Conservation (phyloP, 1,140 invertebrate genomes). For the Bombus superbus region DNA sequence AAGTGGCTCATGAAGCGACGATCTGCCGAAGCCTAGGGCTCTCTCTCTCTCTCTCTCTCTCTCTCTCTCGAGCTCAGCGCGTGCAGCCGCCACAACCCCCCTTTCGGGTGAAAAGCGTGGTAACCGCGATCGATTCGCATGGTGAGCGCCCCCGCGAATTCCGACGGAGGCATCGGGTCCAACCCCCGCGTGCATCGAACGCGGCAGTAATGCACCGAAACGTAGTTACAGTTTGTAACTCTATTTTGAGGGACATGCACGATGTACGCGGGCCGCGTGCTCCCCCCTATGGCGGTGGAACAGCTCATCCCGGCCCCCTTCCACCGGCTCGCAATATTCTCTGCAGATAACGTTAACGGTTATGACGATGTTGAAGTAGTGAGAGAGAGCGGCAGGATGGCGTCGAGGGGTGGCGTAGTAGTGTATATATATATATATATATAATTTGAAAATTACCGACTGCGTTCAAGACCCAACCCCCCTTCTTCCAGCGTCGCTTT, state of each 20-base stretch:
- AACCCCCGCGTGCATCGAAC: slow-evolving; percentile 55
- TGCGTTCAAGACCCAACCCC: too few species aligned
- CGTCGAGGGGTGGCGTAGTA: slow-evolving; percentile 12
- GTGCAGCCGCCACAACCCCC: background rate
- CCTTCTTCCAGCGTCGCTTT: slow-evolving; percentile 34
- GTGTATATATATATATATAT: slow-evolving; percentile 12
- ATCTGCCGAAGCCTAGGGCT: slow-evolving; percentile 27
- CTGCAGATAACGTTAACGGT: slow-evolving; percentile 62
- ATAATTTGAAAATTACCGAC: slow-evolving; percentile 50
- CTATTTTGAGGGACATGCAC: slow-evolving; percentile 77
- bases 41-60: background rate
- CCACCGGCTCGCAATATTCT: slow-evolving; percentile 71
- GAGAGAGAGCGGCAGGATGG: too few species aligned
- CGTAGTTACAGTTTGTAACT: slow-evolving; percentile 82
- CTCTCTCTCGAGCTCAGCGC: slow-evolving; percentile 14
- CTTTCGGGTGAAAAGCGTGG: slow-evolving; percentile 56
- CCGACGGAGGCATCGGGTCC: slow-evolving; percentile 51
- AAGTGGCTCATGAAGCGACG: slow-evolving; percentile 54
- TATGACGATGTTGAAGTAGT: slow-evolving; percentile 58
- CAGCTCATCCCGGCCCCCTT: slow-evolving; percentile 31
- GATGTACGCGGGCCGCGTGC: slow-evolving; percentile 50
- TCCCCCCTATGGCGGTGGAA: slow-evolving; percentile 18
- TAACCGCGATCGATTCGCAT: slow-evolving; percentile 75
- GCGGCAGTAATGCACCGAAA: slow-evolving; percentile 80
- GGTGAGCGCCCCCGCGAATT: slow-evolving; percentile 61